A percentile compares a stretch with the other conserved stretches of the same genome.
phyloP scores from a whole-genome alignment of 2,797 vertebrate species.

The Salarias fasciatus region DNA sequence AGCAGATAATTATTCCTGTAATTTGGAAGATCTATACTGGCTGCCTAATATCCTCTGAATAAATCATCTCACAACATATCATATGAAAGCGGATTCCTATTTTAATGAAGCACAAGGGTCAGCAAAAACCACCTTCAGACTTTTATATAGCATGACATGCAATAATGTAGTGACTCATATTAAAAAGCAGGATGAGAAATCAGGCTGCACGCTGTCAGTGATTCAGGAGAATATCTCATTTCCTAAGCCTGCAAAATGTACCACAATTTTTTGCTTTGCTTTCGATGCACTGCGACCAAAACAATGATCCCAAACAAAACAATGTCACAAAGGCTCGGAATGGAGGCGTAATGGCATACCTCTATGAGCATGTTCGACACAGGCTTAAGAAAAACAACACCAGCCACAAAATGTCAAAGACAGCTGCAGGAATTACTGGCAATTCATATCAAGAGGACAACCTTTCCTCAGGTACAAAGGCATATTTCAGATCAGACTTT shows the following conservation, averaged over 20 bases:
- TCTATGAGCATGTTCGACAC: constrained; percentile 30
- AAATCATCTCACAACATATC: constrained; percentile 36
- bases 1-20: constrained; percentile 40
- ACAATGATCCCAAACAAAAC: background rate
- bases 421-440: constrained; percentile 65
- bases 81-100: constrained; percentile 28
- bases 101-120: constrained; percentile 37
- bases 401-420: constrained; percentile 71
- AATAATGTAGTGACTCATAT: constrained; percentile 10
- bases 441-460: constrained; percentile 67
- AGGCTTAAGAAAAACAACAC: constrained; percentile 42
- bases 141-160: constrained; percentile 34
- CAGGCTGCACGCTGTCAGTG: background rate
- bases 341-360: constrained; percentile 14
- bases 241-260: constrained; percentile 1
- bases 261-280: constrained; percentile 8
- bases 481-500: constrained; percentile 44
- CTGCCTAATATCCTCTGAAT: constrained; percentile 24
- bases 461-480: constrained; percentile 66
- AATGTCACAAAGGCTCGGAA: background rate
- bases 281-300: background rate
- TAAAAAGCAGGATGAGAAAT: constrained; percentile 31
- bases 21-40: constrained; percentile 43
- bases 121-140: constrained; percentile 21
- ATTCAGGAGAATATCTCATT: constrained; percentile 11